Base-by-base conservation (phyloP, 2,797 vertebrate species). In the Loris lydekkerianus region DNA sequence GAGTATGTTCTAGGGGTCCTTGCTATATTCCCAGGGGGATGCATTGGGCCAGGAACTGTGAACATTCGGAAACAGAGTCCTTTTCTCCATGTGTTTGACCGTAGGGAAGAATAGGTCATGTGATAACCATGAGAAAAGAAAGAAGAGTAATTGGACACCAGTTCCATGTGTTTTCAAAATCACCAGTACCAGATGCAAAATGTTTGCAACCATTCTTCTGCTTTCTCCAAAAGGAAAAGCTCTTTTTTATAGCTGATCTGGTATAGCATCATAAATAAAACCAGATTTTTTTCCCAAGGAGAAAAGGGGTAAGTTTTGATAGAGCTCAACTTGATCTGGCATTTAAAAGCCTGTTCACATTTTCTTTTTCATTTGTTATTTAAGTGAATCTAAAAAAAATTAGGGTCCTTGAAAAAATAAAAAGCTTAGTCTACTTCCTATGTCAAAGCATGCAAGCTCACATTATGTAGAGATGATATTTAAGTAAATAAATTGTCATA, bases 131-230 rank as follows among this genome's bases (percentile, higher is more conserved):
- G 89, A 97, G 92, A 97, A 93, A 94, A 93, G 86, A 83, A 96
- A 89, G 81, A 86, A 82, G 96, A 82, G 96, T 98, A 98, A 98
- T 97, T 96, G 94, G 95, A 96, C 87, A 94, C 95, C 95, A 78
- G 86, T 89, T 97, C 87, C 95, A 96, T 83, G 53, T 96, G 93
- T 97, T 98, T 97, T 95, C 97, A 92, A 97, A 96, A n/a, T 89
- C 13, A 43, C 86, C 85, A 87, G 94, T 89, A 89, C 97, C 98
- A 97, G 97, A 98, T 98, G 97, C 95, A 96, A 91, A 94, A 85
- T 95, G 93, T 92, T 88, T 97, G 92, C 81, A 98, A 81, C 96
- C 77, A 96, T 87, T 93, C 49, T 72, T 93, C 85, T 90, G 77
- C 80, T 96, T 97, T 95, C 85, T 93, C 91, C 93, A 80, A 97